Percentiles rank a stretch among this genome's conserved stretches.
Conservation (phyloP, 2,113 vertebrate species). For the Scortum barcoo region DNA sequence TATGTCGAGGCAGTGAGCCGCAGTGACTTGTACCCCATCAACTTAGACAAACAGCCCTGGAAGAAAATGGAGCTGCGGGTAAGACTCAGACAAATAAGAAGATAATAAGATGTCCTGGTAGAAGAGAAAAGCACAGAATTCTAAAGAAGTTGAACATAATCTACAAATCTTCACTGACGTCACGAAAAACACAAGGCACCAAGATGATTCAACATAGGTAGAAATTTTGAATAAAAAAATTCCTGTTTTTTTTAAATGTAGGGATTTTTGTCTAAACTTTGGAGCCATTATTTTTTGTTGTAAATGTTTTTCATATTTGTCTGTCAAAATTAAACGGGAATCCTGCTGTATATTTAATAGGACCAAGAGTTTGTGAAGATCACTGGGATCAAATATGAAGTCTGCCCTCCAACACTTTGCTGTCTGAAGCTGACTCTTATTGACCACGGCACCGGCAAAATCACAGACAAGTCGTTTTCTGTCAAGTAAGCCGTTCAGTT, state of each 20-base stretch:
- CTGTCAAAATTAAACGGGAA: not conserved
- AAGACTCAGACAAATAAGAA: slow-evolving; percentile 70
- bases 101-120: not conserved
- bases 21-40: slow-evolving; percentile 91
- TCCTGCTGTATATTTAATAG: slow-evolving; percentile 75
- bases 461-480: slow-evolving; percentile 93
- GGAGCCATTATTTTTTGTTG: not conserved
- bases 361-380: slow-evolving; percentile 99
- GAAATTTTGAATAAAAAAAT: not conserved
- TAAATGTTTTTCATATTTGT: slow-evolving; percentile 3
- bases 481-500: slow-evolving; percentile 88
- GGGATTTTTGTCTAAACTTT: not conserved
- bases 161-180: not conserved
- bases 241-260: not conserved
- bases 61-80: slow-evolving; percentile 94
- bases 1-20: slow-evolving; percentile 94
- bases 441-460: slow-evolving; percentile 91
- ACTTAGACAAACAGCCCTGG: slow-evolving; percentile 94
- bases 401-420: slow-evolving; percentile 95
- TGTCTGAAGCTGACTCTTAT: slow-evolving; percentile 96
- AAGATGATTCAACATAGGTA: not conserved
- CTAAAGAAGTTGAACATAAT: not conserved
- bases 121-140: not conserved
- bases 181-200: not conserved
- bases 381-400: slow-evolving; percentile 95